A percentile compares a stretch with the other conserved stretches of the same genome.
Evolutionary conservation across 2,888 invertebrate genomes (phyloP).

Genomic region (Embidobia sp.): DNA sequence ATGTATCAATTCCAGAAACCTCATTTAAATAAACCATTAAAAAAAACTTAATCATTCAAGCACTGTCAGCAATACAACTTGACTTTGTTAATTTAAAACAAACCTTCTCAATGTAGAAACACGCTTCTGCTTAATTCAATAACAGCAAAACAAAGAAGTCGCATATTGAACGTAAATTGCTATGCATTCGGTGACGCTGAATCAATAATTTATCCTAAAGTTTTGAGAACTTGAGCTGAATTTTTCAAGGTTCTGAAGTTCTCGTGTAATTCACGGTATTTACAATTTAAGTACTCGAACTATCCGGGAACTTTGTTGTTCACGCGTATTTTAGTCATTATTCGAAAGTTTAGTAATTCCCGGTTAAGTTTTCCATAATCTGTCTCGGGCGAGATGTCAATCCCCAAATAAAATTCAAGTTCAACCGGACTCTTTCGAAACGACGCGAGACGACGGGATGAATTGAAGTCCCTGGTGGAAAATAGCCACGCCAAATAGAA

Average conservation of each 20-base stretch:
- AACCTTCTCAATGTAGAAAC: too few relatives aligned
- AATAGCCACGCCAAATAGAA: slow-evolving; percentile 21
- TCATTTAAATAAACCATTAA: too few relatives aligned
- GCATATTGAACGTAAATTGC: slow-evolving; percentile 10
- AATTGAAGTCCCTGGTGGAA: background rate
- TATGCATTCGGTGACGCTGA: slow-evolving; percentile 7
- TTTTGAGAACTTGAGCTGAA: slow-evolving; percentile 28
- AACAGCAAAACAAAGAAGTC: slow-evolving; percentile 22
- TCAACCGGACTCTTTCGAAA: slow-evolving; percentile 6
- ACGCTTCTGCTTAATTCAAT: too few relatives aligned
- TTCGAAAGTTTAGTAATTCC: slow-evolving; percentile 26
- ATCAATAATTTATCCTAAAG: slow-evolving; percentile 46
- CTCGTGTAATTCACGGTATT: slow-evolving; percentile 48
- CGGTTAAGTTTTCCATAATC: slow-evolving; percentile 42
- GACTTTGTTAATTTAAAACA: too few relatives aligned
- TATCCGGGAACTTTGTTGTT: slow-evolving; percentile 50
- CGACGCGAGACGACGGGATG: background rate
- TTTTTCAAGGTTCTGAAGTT: slow-evolving; percentile 48
- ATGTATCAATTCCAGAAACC: too few relatives aligned
- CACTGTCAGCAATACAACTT: too few relatives aligned
- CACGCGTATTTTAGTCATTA: slow-evolving; percentile 46
- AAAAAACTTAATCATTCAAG: too few relatives aligned
- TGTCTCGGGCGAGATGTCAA: slow-evolving; percentile 13
- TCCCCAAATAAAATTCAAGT: slow-evolving; percentile 31
- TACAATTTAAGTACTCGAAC: slow-evolving; percentile 52